phyloP scores from a whole-genome alignment of 1,140 invertebrate genomes.

The Gonioctena quinquepunctata region DNA sequence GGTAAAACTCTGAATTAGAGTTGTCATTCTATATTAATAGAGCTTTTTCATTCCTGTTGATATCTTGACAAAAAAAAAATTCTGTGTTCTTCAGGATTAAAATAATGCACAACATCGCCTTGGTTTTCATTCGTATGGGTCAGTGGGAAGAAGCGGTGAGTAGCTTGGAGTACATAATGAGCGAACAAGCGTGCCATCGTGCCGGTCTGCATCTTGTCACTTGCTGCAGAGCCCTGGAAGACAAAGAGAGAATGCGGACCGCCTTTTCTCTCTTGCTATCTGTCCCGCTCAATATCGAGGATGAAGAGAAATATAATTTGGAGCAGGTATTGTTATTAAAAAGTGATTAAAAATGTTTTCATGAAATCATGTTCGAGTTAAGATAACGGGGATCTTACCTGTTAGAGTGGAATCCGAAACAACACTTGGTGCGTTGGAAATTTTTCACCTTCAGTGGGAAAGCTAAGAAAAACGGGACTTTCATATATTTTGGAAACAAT shows the following conservation, averaged over 20 bases:
- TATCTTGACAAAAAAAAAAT: too few species aligned
- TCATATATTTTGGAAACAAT: too few species aligned
- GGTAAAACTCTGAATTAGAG: too few species aligned
- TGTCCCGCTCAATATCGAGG: conserved; percentile 81
- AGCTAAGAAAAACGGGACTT: too few species aligned
- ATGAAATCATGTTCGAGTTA: too few species aligned
- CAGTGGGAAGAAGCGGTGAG: conserved; percentile 94
- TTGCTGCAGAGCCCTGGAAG: conserved; percentile 91
- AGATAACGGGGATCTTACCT: too few species aligned
- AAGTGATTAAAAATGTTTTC: too few species aligned
- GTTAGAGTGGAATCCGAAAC: too few species aligned
- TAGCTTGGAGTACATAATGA: conserved; percentile 98
- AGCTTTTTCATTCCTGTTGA: too few species aligned
- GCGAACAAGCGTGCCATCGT: conserved; percentile 84
- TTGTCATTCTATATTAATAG: too few species aligned
- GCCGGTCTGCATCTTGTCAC: conserved; percentile 88
- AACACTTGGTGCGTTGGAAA: too few species aligned
- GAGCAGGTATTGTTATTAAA: conserved; percentile 43
- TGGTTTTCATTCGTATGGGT: conserved; percentile 93
- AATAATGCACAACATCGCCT: conserved; percentile 98
- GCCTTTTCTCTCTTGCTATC: conserved; percentile 90
- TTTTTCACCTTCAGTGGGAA: too few species aligned
- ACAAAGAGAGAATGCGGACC: conserved; percentile 92
- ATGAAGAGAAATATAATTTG: conserved; percentile 75
- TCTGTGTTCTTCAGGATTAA: conserved; percentile 85